A percentile compares a stretch with the other conserved stretches of the same genome.
These are phyloP conservation scores for Melanotaenia trifasciata DNA, from an alignment of 2,797 vertebrate genomes.

Conservation along the genomic window DNA sequence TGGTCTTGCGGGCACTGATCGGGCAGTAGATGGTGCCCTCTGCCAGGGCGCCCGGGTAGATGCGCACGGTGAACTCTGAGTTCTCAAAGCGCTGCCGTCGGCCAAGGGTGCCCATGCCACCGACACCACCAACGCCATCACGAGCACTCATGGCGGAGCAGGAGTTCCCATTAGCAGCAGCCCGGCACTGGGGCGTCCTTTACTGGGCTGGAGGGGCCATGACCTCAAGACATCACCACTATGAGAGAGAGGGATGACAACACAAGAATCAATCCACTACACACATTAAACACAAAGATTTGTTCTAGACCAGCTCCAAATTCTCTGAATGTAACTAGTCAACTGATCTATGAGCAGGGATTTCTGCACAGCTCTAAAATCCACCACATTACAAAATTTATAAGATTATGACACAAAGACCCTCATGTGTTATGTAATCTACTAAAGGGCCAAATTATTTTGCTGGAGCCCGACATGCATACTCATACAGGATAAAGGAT, in stretches of 20 bases:
- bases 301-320: neutral
- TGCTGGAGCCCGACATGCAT: slow-evolving; percentile 47
- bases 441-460: slow-evolving; percentile 51
- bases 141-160: slow-evolving; percentile 95
- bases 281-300: neutral
- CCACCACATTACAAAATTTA: slow-evolving; percentile 44
- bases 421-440: slow-evolving; percentile 64
- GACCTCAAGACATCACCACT: slow-evolving; percentile 87
- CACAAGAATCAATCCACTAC: slow-evolving; percentile 4
- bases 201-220: slow-evolving; percentile 65
- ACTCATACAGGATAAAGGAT: slow-evolving; percentile 65
- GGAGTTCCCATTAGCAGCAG: slow-evolving; percentile 91
- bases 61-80: slow-evolving; percentile 92
- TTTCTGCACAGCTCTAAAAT: slow-evolving; percentile 20
- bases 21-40: slow-evolving; percentile 98
- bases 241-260: slow-evolving; percentile 40
- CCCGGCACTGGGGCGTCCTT: slow-evolving; percentile 74
- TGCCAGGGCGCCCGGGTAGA: slow-evolving; percentile 93
- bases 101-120: slow-evolving; percentile 75
- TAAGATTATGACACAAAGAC: slow-evolving; percentile 59
- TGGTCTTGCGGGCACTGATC: slow-evolving; percentile 91
- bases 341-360: slow-evolving; percentile 14
- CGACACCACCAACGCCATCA: slow-evolving; percentile 85
- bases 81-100: slow-evolving; percentile 96
- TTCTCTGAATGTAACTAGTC: neutral